These are phyloP conservation scores for Nomada ferruginata DNA, from an alignment of 2,888 invertebrate genomes.

Conservation along the genomic window DNA sequence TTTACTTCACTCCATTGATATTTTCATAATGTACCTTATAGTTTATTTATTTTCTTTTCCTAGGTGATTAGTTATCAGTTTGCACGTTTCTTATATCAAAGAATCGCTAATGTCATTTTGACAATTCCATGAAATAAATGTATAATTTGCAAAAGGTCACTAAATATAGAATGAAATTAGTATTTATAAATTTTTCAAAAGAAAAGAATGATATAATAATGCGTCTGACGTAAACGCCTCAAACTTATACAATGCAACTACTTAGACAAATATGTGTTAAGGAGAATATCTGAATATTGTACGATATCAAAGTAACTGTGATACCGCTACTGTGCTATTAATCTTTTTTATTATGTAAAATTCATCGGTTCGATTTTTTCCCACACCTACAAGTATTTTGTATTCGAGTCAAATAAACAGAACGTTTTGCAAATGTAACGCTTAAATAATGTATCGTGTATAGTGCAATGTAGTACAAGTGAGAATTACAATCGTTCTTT, in stretches of 20 bases:
- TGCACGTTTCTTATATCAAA: slow-evolving; percentile 34
- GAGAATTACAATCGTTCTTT: slow-evolving; percentile 8
- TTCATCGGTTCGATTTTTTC: slow-evolving; percentile 17
- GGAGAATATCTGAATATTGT: slow-evolving; percentile 63
- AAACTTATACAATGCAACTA: slow-evolving; percentile 52
- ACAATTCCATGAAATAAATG: slow-evolving; percentile 21
- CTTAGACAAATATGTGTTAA: slow-evolving; percentile 50
- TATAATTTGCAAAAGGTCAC: slow-evolving; percentile 28
- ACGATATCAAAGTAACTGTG: slow-evolving; percentile 73
- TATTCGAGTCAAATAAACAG: background rate
- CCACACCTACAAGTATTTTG: background rate
- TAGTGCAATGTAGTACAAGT: background rate
- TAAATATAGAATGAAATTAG: slow-evolving; percentile 28
- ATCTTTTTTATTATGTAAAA: slow-evolving; percentile 35
- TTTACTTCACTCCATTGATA: slow-evolving; percentile 35
- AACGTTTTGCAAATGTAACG: background rate
- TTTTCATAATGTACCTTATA: slow-evolving; percentile 57
- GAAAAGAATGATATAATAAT: slow-evolving; percentile 37
- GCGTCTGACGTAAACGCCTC: slow-evolving; percentile 22
- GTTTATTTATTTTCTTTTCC: slow-evolving; percentile 68
- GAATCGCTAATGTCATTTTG: slow-evolving; percentile 18
- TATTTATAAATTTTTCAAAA: slow-evolving; percentile 48
- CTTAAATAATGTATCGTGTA: background rate
- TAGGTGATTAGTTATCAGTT: slow-evolving; percentile 35
- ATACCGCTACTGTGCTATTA: slow-evolving; percentile 69